Percentiles rank a stretch among this genome's conserved stretches.
Conservation (phyloP, 2,888 invertebrate genomes). For the Agelastica alni region DNA sequence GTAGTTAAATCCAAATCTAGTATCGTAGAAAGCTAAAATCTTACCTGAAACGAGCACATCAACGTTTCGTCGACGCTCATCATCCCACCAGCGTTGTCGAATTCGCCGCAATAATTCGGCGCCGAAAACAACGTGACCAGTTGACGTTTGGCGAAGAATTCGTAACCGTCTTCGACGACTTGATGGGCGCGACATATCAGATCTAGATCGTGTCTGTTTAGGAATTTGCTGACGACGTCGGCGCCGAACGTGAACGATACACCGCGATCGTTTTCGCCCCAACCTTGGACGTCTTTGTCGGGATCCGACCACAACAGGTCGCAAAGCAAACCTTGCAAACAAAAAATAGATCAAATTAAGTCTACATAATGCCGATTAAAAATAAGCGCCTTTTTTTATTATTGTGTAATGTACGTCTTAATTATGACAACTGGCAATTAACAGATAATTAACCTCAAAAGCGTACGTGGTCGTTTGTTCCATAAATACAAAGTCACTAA, state of each 20-base stretch:
- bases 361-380: too few species aligned
- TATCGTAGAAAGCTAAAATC: too few species aligned
- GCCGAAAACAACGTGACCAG: conserved; percentile 98
- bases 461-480: too few species aligned
- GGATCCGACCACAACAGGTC: conserved; percentile 98
- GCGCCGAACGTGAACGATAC: conserved; percentile 98
- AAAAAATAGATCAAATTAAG: too few species aligned
- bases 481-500: too few species aligned
- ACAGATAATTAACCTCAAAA: too few species aligned
- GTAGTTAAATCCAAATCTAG: too few species aligned
- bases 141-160: conserved; percentile 98
- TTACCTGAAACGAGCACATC: conserved; percentile 96
- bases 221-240: conserved; percentile 94
- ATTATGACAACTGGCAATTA: too few species aligned
- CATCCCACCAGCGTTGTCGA: conserved; percentile 99
- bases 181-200: conserved; percentile 98
- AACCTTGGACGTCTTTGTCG: conserved; percentile 90
- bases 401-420: too few species aligned
- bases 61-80: conserved; percentile 99
- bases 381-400: too few species aligned
- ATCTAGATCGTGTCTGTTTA: conserved; percentile 95
- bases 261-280: conserved; percentile 98
- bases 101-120: conserved; percentile 97
- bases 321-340: conserved; percentile 78
- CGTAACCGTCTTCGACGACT: conserved; percentile 98